Percentiles rank a stretch among this genome's conserved stretches.
phyloP scores from a whole-genome alignment of 1,140 invertebrate species.

The Drosophila ananassae region DNA sequence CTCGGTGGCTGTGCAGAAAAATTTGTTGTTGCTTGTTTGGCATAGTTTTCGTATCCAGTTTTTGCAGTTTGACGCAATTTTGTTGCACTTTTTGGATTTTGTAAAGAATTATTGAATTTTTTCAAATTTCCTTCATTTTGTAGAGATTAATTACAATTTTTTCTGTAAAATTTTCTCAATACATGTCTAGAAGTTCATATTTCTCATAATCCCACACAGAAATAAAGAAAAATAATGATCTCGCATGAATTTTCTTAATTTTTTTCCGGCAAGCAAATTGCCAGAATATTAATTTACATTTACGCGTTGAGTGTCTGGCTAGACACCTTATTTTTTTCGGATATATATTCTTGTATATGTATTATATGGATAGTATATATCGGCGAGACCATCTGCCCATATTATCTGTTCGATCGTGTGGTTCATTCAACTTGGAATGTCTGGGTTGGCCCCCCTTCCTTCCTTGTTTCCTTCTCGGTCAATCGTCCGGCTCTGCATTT shows the following conservation, averaged over 20 bases:
- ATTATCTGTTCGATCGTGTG: conserved; percentile 35
- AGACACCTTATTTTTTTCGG: conserved; percentile 27
- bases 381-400: conserved; percentile 32
- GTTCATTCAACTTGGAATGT: conserved; percentile 60
- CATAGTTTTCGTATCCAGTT: neutral
- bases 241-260: neutral
- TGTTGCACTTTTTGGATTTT: conserved; percentile 20
- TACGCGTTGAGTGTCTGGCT: conserved; percentile 9
- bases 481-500: conserved; percentile 46
- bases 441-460: neutral
- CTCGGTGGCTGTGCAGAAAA: conserved; percentile 24
- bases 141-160: no score
- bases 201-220: neutral
- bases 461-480: conserved; percentile 19
- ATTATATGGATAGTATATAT: neutral
- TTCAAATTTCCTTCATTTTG: no score
- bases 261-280: neutral
- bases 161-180: no score
- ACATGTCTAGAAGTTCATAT: no score
- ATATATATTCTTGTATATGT: conserved; percentile 4
- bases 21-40: conserved; percentile 15
- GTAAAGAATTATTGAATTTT: neutral
- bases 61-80: conserved; percentile 16
- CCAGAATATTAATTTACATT: conserved; percentile 13
- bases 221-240: neutral